phyloP scores from a whole-genome alignment of 2,113 vertebrate species.

The Cyprinus carpio region DNA sequence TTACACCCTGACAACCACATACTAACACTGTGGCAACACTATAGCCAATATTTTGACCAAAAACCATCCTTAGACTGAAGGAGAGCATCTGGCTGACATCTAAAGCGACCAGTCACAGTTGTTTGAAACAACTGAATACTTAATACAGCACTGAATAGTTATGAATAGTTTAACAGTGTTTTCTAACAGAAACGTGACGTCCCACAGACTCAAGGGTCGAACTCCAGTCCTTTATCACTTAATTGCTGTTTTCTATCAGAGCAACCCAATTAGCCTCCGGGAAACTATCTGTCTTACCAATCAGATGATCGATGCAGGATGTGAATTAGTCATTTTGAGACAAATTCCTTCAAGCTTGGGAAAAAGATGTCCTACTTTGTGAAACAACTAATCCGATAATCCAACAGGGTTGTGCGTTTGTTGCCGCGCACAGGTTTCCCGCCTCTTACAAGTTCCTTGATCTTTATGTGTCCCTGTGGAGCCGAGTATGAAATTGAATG shows the following conservation, averaged over 20 bases:
- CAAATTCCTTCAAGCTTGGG: neutral
- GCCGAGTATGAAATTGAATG: constrained; percentile 78
- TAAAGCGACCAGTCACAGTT: no score
- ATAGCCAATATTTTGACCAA: no score
- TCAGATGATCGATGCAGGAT: no score
- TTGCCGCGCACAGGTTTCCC: neutral
- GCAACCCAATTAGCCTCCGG: constrained; percentile 37
- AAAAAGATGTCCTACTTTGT: constrained; percentile 19
- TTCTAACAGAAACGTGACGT: neutral
- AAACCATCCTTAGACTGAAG: no score
- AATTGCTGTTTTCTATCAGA: constrained; percentile 62
- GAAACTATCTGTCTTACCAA: constrained; percentile 38
- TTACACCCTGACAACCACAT: no score
- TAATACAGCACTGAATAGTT: no score
- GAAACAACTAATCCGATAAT: constrained; percentile 11
- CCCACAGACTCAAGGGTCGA: neutral
- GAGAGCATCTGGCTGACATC: no score
- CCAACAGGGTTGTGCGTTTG: neutral
- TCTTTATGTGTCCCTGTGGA: constrained; percentile 63
- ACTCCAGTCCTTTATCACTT: constrained; percentile 48
- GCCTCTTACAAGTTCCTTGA: constrained; percentile 53
- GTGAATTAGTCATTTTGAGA: no score
- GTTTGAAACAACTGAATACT: no score
- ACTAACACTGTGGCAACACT: no score
- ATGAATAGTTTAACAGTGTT: no score